A percentile compares a stretch with the other conserved stretches of the same genome.
Conservation (phyloP, 2,113 vertebrate species). For the Poicephalus gulielmi region DNA sequence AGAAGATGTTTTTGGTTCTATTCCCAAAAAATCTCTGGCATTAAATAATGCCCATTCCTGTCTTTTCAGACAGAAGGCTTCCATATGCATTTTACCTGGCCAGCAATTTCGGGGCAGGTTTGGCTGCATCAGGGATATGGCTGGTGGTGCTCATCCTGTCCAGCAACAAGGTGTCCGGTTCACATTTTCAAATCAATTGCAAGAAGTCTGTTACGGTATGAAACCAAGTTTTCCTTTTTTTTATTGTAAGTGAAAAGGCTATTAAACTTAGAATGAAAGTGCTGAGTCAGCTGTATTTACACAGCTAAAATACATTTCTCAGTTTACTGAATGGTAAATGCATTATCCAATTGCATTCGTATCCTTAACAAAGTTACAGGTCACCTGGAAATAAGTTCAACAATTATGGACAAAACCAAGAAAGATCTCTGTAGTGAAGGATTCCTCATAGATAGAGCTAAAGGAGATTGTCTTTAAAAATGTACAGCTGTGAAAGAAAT, state of each 20-base stretch:
- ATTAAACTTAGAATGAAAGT: not conserved
- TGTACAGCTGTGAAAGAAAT: not conserved
- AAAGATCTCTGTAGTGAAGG: not conserved
- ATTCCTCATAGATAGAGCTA: not conserved
- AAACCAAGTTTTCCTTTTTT: slow-evolving; percentile 12
- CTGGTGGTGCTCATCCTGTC: not conserved
- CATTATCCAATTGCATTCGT: slow-evolving; percentile 56
- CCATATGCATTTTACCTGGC: slow-evolving; percentile 70
- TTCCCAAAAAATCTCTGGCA: slow-evolving; percentile 79
- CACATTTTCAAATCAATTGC: slow-evolving; percentile 37
- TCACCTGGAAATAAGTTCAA: slow-evolving; percentile 34
- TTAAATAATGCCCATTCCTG: slow-evolving; percentile 68
- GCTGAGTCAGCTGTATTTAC: slow-evolving; percentile 62
- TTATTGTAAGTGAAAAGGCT: slow-evolving; percentile 24
- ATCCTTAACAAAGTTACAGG: slow-evolving; percentile 48
- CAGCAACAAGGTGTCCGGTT: not conserved
- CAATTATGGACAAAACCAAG: not conserved
- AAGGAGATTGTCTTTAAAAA: not conserved
- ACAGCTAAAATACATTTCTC: slow-evolving; percentile 16
- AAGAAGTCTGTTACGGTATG: not conserved
- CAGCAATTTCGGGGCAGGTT: not conserved
- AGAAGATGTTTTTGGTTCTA: slow-evolving; percentile 81
- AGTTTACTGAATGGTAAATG: slow-evolving; percentile 37
- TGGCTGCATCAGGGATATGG: not conserved
- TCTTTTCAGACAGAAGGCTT: slow-evolving; percentile 72